A percentile compares a stretch with the other conserved stretches of the same genome.
Evolutionary conservation across 2,113 vertebrate species (phyloP).

Genomic region (Brachypodius melanocephalos): DNA sequence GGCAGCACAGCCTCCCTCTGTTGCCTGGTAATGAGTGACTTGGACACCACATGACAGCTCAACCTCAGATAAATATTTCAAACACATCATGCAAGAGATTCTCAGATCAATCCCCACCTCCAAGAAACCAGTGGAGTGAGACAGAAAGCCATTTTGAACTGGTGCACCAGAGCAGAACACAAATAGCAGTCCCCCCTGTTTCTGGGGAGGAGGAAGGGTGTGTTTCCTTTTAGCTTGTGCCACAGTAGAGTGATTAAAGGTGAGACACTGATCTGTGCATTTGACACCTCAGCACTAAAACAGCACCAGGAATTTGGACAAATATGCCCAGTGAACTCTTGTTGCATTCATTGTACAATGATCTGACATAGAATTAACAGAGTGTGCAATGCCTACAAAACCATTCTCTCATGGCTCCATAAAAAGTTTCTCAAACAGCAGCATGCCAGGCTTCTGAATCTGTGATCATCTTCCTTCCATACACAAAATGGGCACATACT

Average conservation of each 20-base stretch:
- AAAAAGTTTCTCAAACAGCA: not conserved
- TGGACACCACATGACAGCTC: constrained; percentile 67
- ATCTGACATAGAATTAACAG: not conserved
- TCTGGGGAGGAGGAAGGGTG: not conserved
- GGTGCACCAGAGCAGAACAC: constrained; percentile 42
- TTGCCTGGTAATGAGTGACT: constrained; percentile 64
- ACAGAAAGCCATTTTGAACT: constrained; percentile 62
- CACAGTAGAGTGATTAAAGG: not conserved
- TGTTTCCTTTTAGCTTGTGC: not conserved
- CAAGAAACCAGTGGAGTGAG: constrained; percentile 50
- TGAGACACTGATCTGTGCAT: not conserved
- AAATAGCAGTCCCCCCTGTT: not conserved
- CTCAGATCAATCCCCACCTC: constrained; percentile 68
- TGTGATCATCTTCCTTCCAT: not conserved
- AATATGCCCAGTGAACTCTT: not conserved
- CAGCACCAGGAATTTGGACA: not conserved
- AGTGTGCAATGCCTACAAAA: not conserved
- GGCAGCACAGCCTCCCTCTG: constrained; percentile 58
- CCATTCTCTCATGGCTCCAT: not conserved
- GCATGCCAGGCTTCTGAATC: not conserved
- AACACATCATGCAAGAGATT: constrained; percentile 68
- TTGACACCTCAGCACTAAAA: not conserved
- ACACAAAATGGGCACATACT: not conserved
- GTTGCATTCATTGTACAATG: not conserved
- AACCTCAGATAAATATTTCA: constrained; percentile 72